phyloP scores from a whole-genome alignment of 2,113 vertebrate species.

The Notothenia coriiceps region DNA sequence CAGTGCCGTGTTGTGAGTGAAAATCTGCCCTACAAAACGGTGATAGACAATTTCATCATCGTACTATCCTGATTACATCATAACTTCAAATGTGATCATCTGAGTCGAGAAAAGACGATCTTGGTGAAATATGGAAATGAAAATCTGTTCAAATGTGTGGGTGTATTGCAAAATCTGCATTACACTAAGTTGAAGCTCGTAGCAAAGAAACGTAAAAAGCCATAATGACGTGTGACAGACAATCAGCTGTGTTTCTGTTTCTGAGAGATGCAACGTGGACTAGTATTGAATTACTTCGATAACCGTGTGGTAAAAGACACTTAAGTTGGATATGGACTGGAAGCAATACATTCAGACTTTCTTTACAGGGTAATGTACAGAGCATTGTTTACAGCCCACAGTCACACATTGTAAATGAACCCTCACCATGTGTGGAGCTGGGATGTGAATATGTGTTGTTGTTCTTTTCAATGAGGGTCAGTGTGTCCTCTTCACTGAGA shows the following conservation, averaged over 20 bases:
- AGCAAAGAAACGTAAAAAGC: not conserved
- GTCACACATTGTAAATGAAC: not conserved
- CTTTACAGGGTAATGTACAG: not conserved
- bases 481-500: constrained; percentile 19
- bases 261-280: no score
- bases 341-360: constrained; percentile 1
- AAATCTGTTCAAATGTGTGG: not conserved
- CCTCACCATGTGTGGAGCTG: constrained; percentile 6
- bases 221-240: constrained; percentile 3
- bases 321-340: not conserved
- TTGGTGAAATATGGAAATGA: not conserved
- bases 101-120: not conserved
- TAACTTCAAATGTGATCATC: not conserved
- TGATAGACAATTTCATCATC: not conserved
- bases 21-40: no score
- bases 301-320: not conserved
- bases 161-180: constrained; percentile 7
- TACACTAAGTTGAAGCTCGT: not conserved
- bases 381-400: not conserved
- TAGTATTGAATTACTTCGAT: not conserved
- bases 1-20: no score
- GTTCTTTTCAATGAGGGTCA: constrained; percentile 3
- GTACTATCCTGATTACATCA: not conserved
- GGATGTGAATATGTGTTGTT: constrained; percentile 13
- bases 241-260: not conserved